phyloP scores from a whole-genome alignment of 2,888 invertebrate genomes.

The Agonopterix arenella region DNA sequence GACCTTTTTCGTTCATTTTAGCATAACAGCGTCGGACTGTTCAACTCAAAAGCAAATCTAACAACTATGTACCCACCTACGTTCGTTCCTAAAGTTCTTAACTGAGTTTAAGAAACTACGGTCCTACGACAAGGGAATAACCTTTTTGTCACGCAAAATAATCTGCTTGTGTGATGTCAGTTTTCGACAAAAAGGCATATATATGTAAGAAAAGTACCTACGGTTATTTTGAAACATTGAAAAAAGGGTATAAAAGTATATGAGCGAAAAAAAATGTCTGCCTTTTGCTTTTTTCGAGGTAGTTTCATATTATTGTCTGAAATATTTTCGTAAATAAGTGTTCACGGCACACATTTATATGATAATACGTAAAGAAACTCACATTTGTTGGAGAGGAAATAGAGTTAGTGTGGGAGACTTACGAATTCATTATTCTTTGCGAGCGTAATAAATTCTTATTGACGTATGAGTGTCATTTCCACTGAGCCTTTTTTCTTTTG shows the following conservation, averaged over 20 bases:
- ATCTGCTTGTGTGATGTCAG: conserved; percentile 18
- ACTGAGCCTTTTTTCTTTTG: neutral
- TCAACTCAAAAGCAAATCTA: conserved; percentile 20
- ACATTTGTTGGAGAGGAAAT: conserved; percentile 12
- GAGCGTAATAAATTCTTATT: conserved; percentile 1
- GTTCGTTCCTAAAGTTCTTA: conserved; percentile 34
- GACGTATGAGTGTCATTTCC: neutral
- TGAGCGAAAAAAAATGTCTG: neutral
- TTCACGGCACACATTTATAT: conserved; percentile 42
- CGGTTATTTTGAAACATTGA: no score
- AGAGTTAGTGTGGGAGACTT: conserved; percentile 2
- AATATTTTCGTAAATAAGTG: conserved; percentile 32
- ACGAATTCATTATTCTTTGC: neutral
- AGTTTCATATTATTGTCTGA: conserved; percentile 16
- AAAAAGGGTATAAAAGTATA: no score
- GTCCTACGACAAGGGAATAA: conserved; percentile 36
- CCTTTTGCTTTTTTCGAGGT: neutral
- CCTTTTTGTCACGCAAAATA: conserved; percentile 28
- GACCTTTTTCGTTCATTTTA: conserved; percentile 17
- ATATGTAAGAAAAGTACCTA: no score
- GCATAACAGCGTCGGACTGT: conserved; percentile 17
- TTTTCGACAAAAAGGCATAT: conserved; percentile 19
- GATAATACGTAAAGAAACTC: conserved; percentile 31
- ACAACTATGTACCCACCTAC: conserved; percentile 15
- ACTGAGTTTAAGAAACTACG: conserved; percentile 38